phyloP scores from a whole-genome alignment of 2,113 vertebrate genomes.

The Muscicapa adusta region DNA sequence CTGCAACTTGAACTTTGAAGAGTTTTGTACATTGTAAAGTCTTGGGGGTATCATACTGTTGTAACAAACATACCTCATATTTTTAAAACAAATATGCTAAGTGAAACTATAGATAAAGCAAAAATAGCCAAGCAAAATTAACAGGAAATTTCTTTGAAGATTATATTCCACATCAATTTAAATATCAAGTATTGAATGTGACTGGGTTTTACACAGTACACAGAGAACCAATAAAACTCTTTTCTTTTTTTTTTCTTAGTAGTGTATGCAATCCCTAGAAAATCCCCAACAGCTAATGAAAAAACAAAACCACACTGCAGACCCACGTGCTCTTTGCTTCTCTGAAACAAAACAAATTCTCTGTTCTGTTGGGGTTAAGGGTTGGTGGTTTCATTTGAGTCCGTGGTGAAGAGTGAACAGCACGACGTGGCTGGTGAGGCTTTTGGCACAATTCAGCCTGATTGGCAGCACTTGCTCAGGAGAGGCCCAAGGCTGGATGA shows the following conservation, averaged over 20 bases:
- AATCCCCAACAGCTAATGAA: not conserved
- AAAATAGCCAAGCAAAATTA: not conserved
- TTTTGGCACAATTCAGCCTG: not conserved
- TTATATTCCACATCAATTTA: not conserved
- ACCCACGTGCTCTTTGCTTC: not conserved
- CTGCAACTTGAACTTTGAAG: not conserved
- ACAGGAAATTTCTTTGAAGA: not conserved
- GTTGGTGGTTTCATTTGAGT: not conserved
- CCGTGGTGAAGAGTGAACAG: not conserved
- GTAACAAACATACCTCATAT: not conserved
- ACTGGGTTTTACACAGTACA: not conserved
- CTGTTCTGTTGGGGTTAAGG: not conserved
- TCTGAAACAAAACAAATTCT: constrained; percentile 21
- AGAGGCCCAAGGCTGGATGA: constrained; percentile 16
- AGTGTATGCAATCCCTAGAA: not conserved
- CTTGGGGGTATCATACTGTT: not conserved
- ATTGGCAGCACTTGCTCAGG: constrained; percentile 10
- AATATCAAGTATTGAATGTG: not conserved
- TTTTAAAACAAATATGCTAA: not conserved
- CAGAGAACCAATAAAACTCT: not conserved
- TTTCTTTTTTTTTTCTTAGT: not conserved
- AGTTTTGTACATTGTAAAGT: not conserved
- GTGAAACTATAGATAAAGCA: not conserved
- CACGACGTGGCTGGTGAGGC: not conserved
- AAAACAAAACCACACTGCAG: not conserved